Conservation (phyloP, 2,797 vertebrate species). For the Lerista edwardsae region DNA sequence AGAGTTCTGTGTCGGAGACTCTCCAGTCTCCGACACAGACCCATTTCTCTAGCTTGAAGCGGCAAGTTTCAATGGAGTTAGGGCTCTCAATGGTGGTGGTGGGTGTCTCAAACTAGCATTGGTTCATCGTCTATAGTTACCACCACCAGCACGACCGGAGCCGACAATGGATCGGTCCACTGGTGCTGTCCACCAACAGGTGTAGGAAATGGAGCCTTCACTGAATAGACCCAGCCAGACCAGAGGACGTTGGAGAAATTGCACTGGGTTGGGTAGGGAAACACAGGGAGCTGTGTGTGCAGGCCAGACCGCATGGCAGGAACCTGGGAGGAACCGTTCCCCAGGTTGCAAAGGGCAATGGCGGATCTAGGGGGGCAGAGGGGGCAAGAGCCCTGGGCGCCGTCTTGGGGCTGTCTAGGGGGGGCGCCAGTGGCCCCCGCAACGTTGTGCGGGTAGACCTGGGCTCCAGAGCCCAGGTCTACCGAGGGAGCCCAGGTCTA, state of each 20-base stretch:
- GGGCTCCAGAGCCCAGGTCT: too few species aligned
- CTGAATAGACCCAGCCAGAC: not conserved
- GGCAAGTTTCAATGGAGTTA: not conserved
- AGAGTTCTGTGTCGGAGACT: not conserved
- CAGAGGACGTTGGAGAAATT: not conserved
- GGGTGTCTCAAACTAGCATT: not conserved
- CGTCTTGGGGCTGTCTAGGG: too few species aligned
- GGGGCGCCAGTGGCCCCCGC: too few species aligned
- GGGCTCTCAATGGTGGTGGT: not conserved
- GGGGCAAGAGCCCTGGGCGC: too few species aligned
- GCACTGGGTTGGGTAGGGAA: not conserved
- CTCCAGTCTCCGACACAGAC: too few species aligned
- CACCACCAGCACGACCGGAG: fast-evolving
- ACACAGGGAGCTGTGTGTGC: fast-evolving
- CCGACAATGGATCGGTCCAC: not conserved
- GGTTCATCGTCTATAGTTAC: too few species aligned
- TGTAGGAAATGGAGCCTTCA: too few species aligned
- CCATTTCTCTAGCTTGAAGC: not conserved
- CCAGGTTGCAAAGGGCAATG: not conserved
- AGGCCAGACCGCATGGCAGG: too few species aligned
- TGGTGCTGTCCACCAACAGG: too few species aligned
- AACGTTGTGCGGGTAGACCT: too few species aligned
- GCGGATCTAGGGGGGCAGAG: too few species aligned
- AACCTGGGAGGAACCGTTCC: not conserved
- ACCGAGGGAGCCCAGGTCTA: too few species aligned